These are phyloP conservation scores for Microcebus jonahi DNA, from an alignment of 2,113 vertebrate species.

Conservation along the genomic window DNA sequence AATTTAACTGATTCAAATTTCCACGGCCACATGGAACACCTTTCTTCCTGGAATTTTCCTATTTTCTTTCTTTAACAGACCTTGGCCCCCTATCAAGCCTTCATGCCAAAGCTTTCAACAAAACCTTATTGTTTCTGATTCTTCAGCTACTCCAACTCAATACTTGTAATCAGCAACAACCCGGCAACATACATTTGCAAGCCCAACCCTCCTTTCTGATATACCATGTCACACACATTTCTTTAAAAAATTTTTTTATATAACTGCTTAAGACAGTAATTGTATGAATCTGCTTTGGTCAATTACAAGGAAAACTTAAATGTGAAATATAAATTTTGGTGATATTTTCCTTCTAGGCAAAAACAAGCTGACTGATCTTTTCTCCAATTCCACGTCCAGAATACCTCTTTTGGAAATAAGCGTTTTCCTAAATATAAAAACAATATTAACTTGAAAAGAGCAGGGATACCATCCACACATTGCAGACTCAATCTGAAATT, in stretches of 20 bases:
- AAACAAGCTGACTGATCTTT: not conserved
- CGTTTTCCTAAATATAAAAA: not conserved
- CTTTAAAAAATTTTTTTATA: not conserved
- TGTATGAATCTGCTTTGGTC: not conserved
- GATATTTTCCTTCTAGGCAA: not conserved
- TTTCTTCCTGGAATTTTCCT: conserved; percentile 33
- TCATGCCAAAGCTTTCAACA: conserved; percentile 37
- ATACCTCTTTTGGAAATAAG: not conserved
- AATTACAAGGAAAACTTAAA: not conserved
- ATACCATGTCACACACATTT: not conserved
- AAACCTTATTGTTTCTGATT: not conserved
- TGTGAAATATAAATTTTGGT: not conserved
- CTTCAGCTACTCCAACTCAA: not conserved
- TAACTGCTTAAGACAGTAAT: not conserved
- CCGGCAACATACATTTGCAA: not conserved
- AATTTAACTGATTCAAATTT: conserved; percentile 11
- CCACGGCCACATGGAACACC: not conserved
- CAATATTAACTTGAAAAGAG: not conserved
- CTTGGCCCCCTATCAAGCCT: not conserved
- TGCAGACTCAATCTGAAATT: not conserved
- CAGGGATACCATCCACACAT: not conserved
- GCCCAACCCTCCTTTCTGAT: not conserved
- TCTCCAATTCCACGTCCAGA: not conserved
- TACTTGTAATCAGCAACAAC: not conserved
- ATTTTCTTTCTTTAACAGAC: conserved; percentile 23